phyloP scores from a whole-genome alignment of 2,797 vertebrate genomes.

The Spondyliosoma cantharus region DNA sequence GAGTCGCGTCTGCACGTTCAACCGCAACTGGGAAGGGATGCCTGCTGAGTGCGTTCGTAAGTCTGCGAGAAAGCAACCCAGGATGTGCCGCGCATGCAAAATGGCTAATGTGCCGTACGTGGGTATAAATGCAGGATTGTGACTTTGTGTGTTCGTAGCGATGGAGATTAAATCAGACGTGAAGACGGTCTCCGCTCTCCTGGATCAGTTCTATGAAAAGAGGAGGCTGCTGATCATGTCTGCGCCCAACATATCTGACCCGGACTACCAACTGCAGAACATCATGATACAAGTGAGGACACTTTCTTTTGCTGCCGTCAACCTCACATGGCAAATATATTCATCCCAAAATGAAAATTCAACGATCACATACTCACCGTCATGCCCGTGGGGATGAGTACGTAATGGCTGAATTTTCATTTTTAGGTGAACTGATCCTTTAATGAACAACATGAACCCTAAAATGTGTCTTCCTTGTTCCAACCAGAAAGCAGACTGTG shows the following conservation, averaged over 20 bases:
- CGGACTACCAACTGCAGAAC: conserved; percentile 93
- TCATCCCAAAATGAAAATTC: too few relatives aligned
- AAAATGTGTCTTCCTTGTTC: not conserved
- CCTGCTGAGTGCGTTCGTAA: conserved; percentile 85
- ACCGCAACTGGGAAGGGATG: conserved; percentile 88
- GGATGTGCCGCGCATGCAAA: not conserved
- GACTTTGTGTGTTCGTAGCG: conserved; percentile 77
- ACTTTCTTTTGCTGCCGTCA: not conserved
- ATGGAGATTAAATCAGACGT: conserved; percentile 91
- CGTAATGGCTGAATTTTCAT: too few relatives aligned
- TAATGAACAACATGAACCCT: not conserved
- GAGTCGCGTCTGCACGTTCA: conserved; percentile 89
- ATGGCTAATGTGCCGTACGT: not conserved
- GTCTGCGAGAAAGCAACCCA: conserved; percentile 34
- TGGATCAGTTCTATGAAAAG: conserved; percentile 96
- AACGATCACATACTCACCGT: too few relatives aligned
- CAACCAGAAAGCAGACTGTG: conserved; percentile 89
- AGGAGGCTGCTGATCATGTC: conserved; percentile 91
- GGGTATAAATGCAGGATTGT: not conserved
- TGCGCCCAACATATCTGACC: conserved; percentile 87
- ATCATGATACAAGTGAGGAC: conserved; percentile 91
- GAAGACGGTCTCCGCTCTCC: conserved; percentile 86
- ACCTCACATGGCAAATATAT: too few relatives aligned
- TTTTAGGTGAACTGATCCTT: too few relatives aligned
- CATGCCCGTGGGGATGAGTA: too few relatives aligned